Evolutionary conservation across 1,140 invertebrate genomes (phyloP).

Genomic region (Psix sp.): DNA sequence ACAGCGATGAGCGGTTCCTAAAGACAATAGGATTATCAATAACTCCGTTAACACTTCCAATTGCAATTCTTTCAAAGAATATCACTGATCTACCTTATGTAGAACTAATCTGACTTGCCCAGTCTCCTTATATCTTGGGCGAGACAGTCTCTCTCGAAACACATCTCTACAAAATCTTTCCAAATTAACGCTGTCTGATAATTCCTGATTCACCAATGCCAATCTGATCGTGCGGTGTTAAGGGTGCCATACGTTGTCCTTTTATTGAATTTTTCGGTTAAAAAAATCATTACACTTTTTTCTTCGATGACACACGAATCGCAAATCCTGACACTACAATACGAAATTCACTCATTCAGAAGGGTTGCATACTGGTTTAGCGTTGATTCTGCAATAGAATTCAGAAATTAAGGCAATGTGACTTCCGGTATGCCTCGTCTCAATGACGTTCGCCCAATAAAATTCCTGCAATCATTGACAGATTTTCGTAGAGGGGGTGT

Average conservation of each 20-base stretch:
- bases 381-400: conserved; percentile 27
- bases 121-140: no score
- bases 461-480: conserved; percentile 30
- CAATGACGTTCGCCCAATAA: conserved; percentile 28
- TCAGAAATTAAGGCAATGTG: conserved; percentile 13
- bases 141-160: no score
- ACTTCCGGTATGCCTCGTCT: conserved; percentile 15
- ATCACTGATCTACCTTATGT: no score
- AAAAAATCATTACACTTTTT: conserved; percentile 10
- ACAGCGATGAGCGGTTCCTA: no score
- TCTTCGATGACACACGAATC: conserved; percentile 6
- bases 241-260: conserved; percentile 23
- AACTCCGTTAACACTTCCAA: no score
- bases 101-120: no score
- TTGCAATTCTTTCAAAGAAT: no score
- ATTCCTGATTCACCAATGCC: neutral
- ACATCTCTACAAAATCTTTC: conserved; percentile 26
- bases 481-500: conserved; percentile 18
- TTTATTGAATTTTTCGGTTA: conserved; percentile 10
- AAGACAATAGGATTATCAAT: no score
- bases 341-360: conserved; percentile 20
- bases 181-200: neutral
- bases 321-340: neutral
- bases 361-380: conserved; percentile 17
- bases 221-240: conserved; percentile 26